Evolutionary conservation across 2,797 vertebrate species (phyloP), one percentile per base, ranked within the genome.

Genomic region (Chloroceryle inda): DNA sequence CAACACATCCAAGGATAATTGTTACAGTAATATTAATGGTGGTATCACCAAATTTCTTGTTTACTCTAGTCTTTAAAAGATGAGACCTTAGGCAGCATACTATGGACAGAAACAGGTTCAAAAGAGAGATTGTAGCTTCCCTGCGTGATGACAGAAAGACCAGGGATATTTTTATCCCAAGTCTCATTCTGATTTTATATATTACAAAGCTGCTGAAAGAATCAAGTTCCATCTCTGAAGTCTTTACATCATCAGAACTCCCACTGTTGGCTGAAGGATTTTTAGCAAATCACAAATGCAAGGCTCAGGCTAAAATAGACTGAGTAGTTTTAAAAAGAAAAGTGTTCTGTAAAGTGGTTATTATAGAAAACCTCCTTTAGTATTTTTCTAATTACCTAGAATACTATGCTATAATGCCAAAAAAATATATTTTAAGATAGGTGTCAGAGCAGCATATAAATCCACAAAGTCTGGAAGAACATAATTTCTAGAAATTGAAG

Each of bases 401-500:
- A 44, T 33, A 42, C 19, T 66, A 67, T 49, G 14, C 21, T 59
- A 66, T 35, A 76, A 94, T 78, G 29, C 55, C 21, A 35, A 91
- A 38, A 72, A 19, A 37, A 37, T 37, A 35, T 17, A n/a, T 20
- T 20, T n/a, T 55, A 22, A 96, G 55, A 73, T 73, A 85, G 79
- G 76, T 82, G 86, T 44, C 62, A 81, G 92, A 68, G 61, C 35
- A 67, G 19, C 17, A 68, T 45, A 23, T 26, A 83, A 68, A 55
- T 29, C 11, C 67, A 40, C 5, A 40, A 92, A 84, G 76, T 79
- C 47, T 81, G 71, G 77, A 92, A 64, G 79, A 92, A 79, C 24
- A 80, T 47, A 44, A 90, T 87, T 94, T 94, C 62, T 94, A 73
- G 52, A 89, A 88, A 83, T 21, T 20, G 23, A 66, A 55, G 19